Evolutionary conservation across 1,140 invertebrate species (phyloP), one percentile per base, ranked within the genome.

Genomic region (Bombus waltoni): DNA sequence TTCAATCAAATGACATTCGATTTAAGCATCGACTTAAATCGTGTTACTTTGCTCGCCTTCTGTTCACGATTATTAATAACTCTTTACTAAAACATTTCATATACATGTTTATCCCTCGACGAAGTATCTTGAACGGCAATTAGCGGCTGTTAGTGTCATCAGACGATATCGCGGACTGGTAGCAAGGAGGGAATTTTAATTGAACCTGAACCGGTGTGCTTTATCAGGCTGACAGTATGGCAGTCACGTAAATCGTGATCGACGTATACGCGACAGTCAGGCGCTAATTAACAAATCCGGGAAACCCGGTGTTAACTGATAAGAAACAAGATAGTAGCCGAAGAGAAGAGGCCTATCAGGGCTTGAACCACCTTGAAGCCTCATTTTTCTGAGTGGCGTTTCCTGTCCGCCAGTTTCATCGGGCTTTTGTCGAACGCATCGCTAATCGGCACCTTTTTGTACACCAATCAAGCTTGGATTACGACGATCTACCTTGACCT

Each of bases 391-490:
- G 93, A 94, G 88, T 94, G 92, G 91, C 93, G 85, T 94, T 95
- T 95, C 93, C 94, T 94, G 94, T 81, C 85, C 59, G 78, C 62
- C 74, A 90, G 47, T 92, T 92, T 94, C 85, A 79, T 88, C 89
- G 88, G 89, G 81, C 88, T 91, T 90, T 93, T 94, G 91, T 93
- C 91, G 87, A 93, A 93, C 86, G 90, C 83, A 65, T 89, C 91
- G 87, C 85, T 94, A 95, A 95, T 95, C 92, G 91, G 79, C 92
- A 93, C 91, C 93, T 95, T 94, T 95, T 95, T 95, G 94, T 95
- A 47, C 89, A 35, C 83, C 94, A 95, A 95, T 95, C 88, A 93
- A 94, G 94, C 94, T 95, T 89, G 90, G 88, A 91, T 95, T 95
- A 94, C 93, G 35, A 85, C 93, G 93, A 94, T 95, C 93, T 94